Conservation (phyloP, 2,797 vertebrate species). For the Platyrinchus mystaceus region DNA sequence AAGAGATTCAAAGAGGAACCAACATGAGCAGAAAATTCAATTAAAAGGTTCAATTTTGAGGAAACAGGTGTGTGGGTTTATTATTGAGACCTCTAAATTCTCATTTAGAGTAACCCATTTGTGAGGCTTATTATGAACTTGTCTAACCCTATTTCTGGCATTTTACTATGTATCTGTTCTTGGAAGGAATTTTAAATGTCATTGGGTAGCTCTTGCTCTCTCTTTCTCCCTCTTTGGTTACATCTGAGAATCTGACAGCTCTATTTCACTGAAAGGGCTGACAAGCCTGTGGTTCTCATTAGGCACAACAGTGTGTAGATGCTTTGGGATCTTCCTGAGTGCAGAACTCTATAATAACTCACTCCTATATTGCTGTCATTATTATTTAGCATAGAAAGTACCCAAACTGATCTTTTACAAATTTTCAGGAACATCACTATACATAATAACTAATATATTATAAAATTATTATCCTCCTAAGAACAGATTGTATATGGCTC, state of each 20-base stretch:
- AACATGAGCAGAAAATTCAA: constrained; percentile 48
- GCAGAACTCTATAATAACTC: not conserved
- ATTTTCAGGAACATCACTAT: not conserved
- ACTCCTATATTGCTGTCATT: not conserved
- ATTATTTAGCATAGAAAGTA: not conserved
- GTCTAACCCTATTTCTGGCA: constrained; percentile 38
- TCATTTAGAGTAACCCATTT: constrained; percentile 56
- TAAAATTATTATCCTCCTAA: not conserved
- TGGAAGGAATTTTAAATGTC: constrained; percentile 60
- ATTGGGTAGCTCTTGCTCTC: constrained; percentile 13
- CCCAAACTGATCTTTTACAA: not conserved
- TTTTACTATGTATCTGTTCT: constrained; percentile 30
- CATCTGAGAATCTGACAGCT: constrained; percentile 14
- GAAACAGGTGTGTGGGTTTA: constrained; percentile 34
- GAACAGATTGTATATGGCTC: not conserved
- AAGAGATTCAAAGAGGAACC: constrained; percentile 35
- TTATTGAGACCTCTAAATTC: constrained; percentile 36
- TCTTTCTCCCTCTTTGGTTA: constrained; percentile 1
- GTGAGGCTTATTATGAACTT: constrained; percentile 39
- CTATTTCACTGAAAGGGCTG: not conserved
- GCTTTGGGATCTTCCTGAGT: not conserved
- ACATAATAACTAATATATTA: not conserved
- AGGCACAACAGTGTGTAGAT: not conserved
- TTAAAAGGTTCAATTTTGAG: constrained; percentile 44
- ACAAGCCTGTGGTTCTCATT: constrained; percentile 36